A percentile compares a stretch with the other conserved stretches of the same genome.
phyloP scores from a whole-genome alignment of 2,797 vertebrate species.

The Phaenicophaeus curvirostris region DNA sequence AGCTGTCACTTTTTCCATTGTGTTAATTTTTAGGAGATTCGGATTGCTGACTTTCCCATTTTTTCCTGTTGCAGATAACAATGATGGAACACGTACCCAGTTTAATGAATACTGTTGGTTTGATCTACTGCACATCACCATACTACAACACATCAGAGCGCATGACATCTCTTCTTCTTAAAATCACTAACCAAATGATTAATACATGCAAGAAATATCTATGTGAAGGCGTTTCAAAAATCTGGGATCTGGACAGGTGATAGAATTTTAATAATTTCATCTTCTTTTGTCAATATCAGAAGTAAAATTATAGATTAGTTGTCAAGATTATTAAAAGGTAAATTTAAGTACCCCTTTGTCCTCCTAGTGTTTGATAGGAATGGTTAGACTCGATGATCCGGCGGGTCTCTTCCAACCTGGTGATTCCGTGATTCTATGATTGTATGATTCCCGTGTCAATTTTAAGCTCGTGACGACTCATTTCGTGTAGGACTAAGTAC shows the following conservation, averaged over 20 bases:
- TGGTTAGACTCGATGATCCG: no score
- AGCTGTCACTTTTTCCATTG: not conserved
- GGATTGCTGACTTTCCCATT: not conserved
- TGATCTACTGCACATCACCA: slow-evolving; percentile 82
- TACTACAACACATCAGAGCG: slow-evolving; percentile 85
- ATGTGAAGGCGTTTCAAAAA: slow-evolving; percentile 72
- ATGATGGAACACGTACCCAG: slow-evolving; percentile 79
- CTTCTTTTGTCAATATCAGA: not conserved
- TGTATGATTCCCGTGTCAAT: not conserved
- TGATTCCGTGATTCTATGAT: no score
- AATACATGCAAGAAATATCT: slow-evolving; percentile 80
- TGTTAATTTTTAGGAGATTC: not conserved
- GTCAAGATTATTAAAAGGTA: not conserved
- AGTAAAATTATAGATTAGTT: not conserved
- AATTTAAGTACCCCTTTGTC: not conserved
- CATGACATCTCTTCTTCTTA: slow-evolving; percentile 86
- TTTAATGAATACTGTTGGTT: slow-evolving; percentile 80
- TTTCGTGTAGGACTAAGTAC: not conserved
- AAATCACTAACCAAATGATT: slow-evolving; percentile 89
- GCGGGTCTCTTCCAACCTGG: no score
- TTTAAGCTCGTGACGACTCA: not conserved
- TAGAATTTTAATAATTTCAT: not conserved
- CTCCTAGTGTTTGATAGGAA: no score
- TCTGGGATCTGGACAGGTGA: slow-evolving; percentile 86
- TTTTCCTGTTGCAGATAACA: slow-evolving; percentile 60